A percentile compares a stretch with the other conserved stretches of the same genome.
phyloP scores from a whole-genome alignment of 2,113 vertebrate genomes.

The Rissa tridactyla region DNA sequence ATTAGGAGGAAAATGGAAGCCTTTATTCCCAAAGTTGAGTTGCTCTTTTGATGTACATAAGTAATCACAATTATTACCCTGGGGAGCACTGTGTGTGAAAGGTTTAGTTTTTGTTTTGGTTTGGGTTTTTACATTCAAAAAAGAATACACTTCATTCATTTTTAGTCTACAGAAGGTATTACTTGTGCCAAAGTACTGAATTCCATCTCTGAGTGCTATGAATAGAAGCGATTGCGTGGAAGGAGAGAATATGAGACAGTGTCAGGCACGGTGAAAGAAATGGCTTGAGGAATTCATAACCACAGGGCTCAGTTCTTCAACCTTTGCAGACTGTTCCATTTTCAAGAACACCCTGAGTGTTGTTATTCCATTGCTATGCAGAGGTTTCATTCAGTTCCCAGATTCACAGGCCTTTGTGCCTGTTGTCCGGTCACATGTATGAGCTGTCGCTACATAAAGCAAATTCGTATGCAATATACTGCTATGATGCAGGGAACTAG shows the following conservation, averaged over 20 bases:
- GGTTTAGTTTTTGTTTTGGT: neutral
- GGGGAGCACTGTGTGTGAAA: neutral
- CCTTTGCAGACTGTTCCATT: neutral
- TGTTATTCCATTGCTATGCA: neutral
- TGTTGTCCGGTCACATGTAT: neutral
- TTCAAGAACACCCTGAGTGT: neutral
- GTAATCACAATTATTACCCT: neutral
- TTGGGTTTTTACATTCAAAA: neutral
- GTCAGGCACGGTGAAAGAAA: neutral
- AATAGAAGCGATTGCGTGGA: neutral
- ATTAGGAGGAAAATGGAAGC: neutral
- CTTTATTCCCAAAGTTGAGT: neutral
- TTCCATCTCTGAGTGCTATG: neutral
- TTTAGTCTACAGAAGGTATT: neutral
- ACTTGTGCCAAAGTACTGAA: neutral
- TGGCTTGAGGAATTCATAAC: neutral
- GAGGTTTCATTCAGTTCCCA: neutral
- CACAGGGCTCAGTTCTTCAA: neutral
- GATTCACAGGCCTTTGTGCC: neutral
- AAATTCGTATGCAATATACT: neutral
- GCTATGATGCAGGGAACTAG: neutral
- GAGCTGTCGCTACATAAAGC: neutral
- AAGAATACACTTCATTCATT: accelerated
- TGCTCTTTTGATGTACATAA: neutral
- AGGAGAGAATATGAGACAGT: neutral